Conservation (phyloP, 2,888 invertebrate species). For the Adineta ricciae region DNA sequence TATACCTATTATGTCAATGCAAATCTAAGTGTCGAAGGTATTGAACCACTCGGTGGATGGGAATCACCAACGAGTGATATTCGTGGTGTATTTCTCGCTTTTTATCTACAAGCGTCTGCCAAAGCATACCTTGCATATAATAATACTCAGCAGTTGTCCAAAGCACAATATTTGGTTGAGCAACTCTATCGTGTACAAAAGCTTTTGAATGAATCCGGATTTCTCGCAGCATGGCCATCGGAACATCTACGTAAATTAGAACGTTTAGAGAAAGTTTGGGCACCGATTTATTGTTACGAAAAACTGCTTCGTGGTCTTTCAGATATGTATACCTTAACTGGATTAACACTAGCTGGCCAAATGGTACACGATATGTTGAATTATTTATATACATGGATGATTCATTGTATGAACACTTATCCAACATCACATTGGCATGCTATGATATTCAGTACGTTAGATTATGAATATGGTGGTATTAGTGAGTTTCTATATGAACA, state of each 20-base stretch:
- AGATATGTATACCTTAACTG: not conserved
- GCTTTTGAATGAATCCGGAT: not conserved
- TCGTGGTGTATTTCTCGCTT: not conserved
- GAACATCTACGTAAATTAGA: not conserved
- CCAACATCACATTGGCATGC: not conserved
- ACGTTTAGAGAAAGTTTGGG: not conserved
- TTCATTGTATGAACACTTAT: not conserved
- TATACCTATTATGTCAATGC: constrained; percentile 2
- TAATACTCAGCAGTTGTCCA: not conserved
- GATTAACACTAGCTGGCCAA: not conserved
- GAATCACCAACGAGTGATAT: not conserved
- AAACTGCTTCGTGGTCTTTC: not conserved
- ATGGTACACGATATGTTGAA: not conserved
- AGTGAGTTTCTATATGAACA: constrained; percentile 18
- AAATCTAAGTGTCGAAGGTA: not conserved
- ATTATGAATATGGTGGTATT: constrained; percentile 15
- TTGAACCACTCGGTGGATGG: not conserved
- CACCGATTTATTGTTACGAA: not conserved
- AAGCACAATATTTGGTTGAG: not conserved
- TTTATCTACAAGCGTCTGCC: not conserved
- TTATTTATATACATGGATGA: not conserved
- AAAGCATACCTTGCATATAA: constrained; percentile 6
- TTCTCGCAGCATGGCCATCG: constrained; percentile 13
- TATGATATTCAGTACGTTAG: not conserved
- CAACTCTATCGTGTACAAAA: not conserved